Base-by-base conservation (phyloP, 2,797 vertebrate species). In the Myotis planiceps region DNA sequence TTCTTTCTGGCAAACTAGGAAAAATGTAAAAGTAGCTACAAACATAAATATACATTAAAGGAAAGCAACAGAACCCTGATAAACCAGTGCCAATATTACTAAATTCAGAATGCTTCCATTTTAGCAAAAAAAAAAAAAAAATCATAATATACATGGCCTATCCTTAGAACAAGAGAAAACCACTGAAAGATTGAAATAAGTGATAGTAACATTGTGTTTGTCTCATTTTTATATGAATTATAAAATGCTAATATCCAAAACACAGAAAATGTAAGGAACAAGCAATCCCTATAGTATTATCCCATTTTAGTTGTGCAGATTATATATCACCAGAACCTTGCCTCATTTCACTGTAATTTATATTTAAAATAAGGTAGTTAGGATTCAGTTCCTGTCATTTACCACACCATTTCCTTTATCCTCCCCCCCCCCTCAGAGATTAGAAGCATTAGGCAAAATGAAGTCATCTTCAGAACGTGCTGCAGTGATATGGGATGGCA, bases 331-430 rank as follows among this genome's bases (percentile, higher is more conserved):
- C n/a, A 90, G 27, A 81, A 88, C 18, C 16, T 96, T 94, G 68
- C 94, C 97, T 97, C 88, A 94, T 94, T 97, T 97, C 96, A 93
- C 16, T 95, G 29, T 97, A 86, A 93, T 98, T 97, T 97, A 94
- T 96, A 96, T 96, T 97, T 94, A 93, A 97, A 96, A 96, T 85
- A 93, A 97, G 47, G 8, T 84, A 72, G 93, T 87, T 82, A 96
- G 88, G 58, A 86, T 96, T 97, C 75, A 96, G 76, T 94, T 95
- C 74, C 66, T 97, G 42, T 85, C 21, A 79, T 29, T 96, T 94
- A 97, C 81, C 27, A 0, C 72, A 93, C 25, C 23, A 69, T 96
- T 97, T 32, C 8, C 85, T 87, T 97, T 85, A 87, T 80, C 92
- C 72, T 90, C 65, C 14, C 9, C 65, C 14, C 9, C 27, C 47